phyloP scores from a whole-genome alignment of 2,113 vertebrate genomes.

The Mormyrus lacerda region DNA sequence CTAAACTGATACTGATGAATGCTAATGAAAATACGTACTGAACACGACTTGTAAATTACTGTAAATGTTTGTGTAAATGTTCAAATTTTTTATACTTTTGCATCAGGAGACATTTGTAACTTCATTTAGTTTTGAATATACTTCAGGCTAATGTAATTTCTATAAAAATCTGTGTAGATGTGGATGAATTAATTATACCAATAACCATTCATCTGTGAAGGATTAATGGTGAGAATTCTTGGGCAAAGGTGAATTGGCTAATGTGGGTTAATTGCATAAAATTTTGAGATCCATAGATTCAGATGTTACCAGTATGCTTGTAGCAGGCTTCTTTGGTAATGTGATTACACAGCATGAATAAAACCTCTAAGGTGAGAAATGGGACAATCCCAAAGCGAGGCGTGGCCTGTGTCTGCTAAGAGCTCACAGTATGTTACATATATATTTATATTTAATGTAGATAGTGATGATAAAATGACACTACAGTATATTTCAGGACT shows the following conservation, averaged over 20 bases:
- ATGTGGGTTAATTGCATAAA: slow-evolving; percentile 1
- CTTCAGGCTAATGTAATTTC: not conserved
- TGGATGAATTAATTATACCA: not conserved
- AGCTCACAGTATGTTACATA: not conserved
- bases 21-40: not conserved
- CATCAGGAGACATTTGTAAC: not conserved
- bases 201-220: not conserved
- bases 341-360: not conserved
- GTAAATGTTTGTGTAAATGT: not conserved
- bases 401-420: not conserved
- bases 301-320: not conserved
- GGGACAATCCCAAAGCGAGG: not conserved
- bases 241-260: not conserved
- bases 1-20: not conserved
- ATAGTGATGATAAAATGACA: not conserved
- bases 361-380: not conserved
- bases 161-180: not conserved
- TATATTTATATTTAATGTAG: not conserved
- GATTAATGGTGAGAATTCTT: not conserved
- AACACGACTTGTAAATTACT: not conserved
- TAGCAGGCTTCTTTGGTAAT: not conserved
- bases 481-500: not conserved
- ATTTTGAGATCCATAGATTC: not conserved
- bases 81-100: not conserved
- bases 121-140: not conserved